Evolutionary conservation across 2,113 vertebrate genomes (phyloP), one percentile per base, ranked within the genome.

Genomic region (Gadus macrocephalus): DNA sequence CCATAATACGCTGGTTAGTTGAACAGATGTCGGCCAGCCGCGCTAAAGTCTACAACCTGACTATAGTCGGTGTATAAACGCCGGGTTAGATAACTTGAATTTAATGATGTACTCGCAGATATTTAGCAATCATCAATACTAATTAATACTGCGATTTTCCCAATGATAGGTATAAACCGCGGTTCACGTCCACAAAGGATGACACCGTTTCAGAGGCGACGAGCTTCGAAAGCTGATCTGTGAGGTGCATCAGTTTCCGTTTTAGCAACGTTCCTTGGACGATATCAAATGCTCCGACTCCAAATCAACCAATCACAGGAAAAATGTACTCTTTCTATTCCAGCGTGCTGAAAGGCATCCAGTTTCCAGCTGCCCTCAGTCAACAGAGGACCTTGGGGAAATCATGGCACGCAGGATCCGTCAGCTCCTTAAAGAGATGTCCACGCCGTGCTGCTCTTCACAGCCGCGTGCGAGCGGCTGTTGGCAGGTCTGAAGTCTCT

Each of bases 11-110:
- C 63, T 53, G 76, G 71, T 69, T 53, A 76, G 71, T 67, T 72
- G 79, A 85, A 64, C 84, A 84, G 83, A 88, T 87, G 82, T 86
- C 82, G 75, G 84, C 82, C 42, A 49, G 42, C 42, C 8, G 42
- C 6, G 31, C 31, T 35, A 35, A 35, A 7, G 31, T 35, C 31
- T 49, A 49, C 11, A 49, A 49, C 42, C 9, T 14, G 42, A 49
- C 42, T 49, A 9, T 12, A 49, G 8, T 49, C 8, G 12, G 12
- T 49, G 42, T 49, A 7, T 49, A 2, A 49, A 49, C 42, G 8
- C 42, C 1, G 9, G 2, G 42, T 49, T 9, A 49, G 42, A 14
- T 12, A 49, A 49, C 8, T 49, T 49, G 42, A 49, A 49, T 49
- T 35, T 4, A 49, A 49, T 14, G 14, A 49, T 49, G 42, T 12